These are phyloP conservation scores for Corythornis madagascariensis DNA, from an alignment of 2,113 vertebrate species.

Conservation along the genomic window DNA sequence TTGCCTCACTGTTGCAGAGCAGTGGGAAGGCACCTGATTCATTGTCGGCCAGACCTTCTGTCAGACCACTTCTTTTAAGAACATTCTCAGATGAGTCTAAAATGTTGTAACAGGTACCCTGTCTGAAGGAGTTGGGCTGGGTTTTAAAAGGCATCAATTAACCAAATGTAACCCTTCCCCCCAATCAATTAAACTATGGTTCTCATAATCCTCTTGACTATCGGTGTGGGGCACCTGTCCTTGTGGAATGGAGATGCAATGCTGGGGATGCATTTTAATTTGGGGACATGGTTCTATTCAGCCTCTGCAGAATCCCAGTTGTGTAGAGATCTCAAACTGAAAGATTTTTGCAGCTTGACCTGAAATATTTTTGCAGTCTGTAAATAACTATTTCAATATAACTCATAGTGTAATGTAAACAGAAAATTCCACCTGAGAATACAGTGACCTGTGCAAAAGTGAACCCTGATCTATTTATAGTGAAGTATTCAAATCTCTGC, in stretches of 20 bases:
- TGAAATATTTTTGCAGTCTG: background rate
- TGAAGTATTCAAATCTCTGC: background rate
- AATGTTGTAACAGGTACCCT: conserved; percentile 96
- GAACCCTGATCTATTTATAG: background rate
- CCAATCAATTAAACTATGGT: conserved; percentile 68
- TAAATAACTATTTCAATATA: background rate
- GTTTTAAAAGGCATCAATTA: conserved; percentile 72
- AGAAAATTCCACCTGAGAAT: background rate
- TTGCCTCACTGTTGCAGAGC: conserved; percentile 90
- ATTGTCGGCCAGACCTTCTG: conserved; percentile 86
- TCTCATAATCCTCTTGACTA: conserved; percentile 72
- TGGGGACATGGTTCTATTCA: background rate
- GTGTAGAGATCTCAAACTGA: background rate
- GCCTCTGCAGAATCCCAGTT: background rate
- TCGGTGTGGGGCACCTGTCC: conserved; percentile 71
- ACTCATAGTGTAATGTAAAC: background rate
- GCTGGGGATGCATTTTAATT: conserved; percentile 71
- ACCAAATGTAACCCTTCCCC: conserved; percentile 59
- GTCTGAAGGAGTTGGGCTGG: conserved; percentile 70
- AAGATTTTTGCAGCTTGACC: background rate
- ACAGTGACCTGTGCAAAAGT: background rate
- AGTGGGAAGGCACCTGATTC: conserved; percentile 80
- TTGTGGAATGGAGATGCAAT: conserved; percentile 75
- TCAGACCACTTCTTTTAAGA: conserved; percentile 97
- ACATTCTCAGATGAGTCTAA: conserved; percentile 98